A percentile compares a stretch with the other conserved stretches of the same genome.
Evolutionary conservation across 1,140 invertebrate genomes (phyloP).

Genomic region (Asbolus verrucosus): DNA sequence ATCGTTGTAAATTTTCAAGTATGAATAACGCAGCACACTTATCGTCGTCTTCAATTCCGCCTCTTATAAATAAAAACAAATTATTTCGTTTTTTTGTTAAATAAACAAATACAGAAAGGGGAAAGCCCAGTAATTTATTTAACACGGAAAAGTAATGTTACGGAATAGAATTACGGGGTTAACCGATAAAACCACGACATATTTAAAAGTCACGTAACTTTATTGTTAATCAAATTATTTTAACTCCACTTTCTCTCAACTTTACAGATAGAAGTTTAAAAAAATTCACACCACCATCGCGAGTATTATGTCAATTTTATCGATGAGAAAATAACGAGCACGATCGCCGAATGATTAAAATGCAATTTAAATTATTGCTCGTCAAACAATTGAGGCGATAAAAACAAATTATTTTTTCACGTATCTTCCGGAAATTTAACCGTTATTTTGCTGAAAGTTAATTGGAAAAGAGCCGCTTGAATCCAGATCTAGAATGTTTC

Average conservation of each 20-base stretch:
- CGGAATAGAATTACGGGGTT: conserved; percentile 18
- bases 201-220: conserved; percentile 34
- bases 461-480: too few species aligned
- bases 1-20: too few species aligned
- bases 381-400: too few species aligned
- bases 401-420: too few species aligned
- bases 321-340: not conserved
- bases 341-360: not conserved
- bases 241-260: conserved; percentile 18
- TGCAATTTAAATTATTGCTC: conserved; percentile 17
- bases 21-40: conserved; percentile 1
- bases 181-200: conserved; percentile 35
- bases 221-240: conserved; percentile 36
- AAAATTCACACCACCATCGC: not conserved
- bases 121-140: conserved; percentile 18
- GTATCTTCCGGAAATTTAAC: too few species aligned
- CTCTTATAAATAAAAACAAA: conserved; percentile 16
- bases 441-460: too few species aligned
- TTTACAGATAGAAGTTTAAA: conserved; percentile 10
- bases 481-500: too few species aligned
- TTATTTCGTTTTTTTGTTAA: conserved; percentile 8
- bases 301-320: conserved; percentile 32
- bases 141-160: conserved; percentile 27
- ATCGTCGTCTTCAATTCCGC: conserved; percentile 18
- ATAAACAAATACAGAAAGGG: conserved; percentile 13